Base-by-base conservation (phyloP, 2,888 invertebrate genomes). In the Heliconius ismenius region DNA sequence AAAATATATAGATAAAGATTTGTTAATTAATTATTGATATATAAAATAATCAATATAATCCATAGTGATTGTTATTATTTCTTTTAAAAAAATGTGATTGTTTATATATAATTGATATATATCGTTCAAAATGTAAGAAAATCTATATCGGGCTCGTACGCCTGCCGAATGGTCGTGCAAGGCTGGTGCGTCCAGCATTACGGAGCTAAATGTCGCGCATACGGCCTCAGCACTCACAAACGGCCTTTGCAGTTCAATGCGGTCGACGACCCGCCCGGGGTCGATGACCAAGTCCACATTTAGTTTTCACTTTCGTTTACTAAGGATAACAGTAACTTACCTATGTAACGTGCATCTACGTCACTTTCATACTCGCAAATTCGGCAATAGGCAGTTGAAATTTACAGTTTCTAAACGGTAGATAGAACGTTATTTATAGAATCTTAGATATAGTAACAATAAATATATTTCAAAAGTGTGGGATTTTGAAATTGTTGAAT, bases 271-370 rank as follows among this genome's bases (percentile, higher is more conserved):
- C 93, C 90, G 84, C 83, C 81, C 81, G 86, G 87, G 93, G 90
- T 93, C 91, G 88, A 86, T 90, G 92, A 91, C 92, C 93, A 89
- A 84, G 84, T 91, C 90, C 90, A 90, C 91, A 91, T 92, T 91
- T 92, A 92, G 92, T 93, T 94, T 94, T 94, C 94, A 94, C 94
- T 94, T 94, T 94, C 94, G 90, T 93, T 92, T 87, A 90, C 91
- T 92, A 93, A 94, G 94, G 93, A 94, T 94, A 94, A 93, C 93
- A 92, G 93, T 93, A 92, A 90, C 89, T 90, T 86, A 87, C 87
- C 79, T 78, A 73, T 73, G 93, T 93, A 92, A 89, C 89, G 90
- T 85, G 87, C 87, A 77, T 76, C 81, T 82, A 82, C 83, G 82
- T 82, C 82, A 83, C 82, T 79, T 78, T 78, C 81, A 78, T 81